Base-by-base conservation (phyloP, 2,113 vertebrate genomes). In the Bambusicola thoracicus region DNA sequence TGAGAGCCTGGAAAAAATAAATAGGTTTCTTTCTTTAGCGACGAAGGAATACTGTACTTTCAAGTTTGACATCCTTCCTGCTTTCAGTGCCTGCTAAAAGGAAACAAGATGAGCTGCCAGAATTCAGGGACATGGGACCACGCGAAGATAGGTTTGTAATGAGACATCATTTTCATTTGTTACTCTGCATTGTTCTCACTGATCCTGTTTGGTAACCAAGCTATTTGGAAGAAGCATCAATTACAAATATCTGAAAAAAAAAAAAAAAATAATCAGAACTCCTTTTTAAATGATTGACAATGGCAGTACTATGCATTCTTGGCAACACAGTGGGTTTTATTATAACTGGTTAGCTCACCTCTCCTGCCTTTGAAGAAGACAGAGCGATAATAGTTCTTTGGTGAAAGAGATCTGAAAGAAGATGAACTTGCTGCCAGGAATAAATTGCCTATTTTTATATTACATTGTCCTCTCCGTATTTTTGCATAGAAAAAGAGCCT, bases 391-490 rank as follows among this genome's bases (percentile, higher is more conserved):
- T 34, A 93, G 70, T 44, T 91, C 55, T 85, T 86, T 82, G 67
- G 84, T 85, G 76, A 89, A 95, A 93, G 32, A 53, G 88, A 93
- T 87, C 58, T 56, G 85, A 91, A 93, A 87, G 81, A 89, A 82
- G 89, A 89, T 68, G 85, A 95, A 93, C 87, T 92, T 63, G 51
- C 91, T 89, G 87, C 76, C 94, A 91, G 79, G 81, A 92, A 97
- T 83, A 94, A 95, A 95, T 93, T 89, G 75, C 70, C 95, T 92
- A 78, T 89, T 96, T 95, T 84, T 86, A 44, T 84, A 89, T 81
- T 89, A 81, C 91, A 90, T 34, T 92, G 91, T 91, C 87, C 87
- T 92, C 56, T 61, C 68, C n/a, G 55, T 72, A 96, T 78, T 93
- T 95, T 89, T 94, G 91, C 91, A 87, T 74, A 87, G 77, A 81